Evolutionary conservation across 2,113 vertebrate genomes (phyloP).

Genomic region (Dasyurus viverrinus): DNA sequence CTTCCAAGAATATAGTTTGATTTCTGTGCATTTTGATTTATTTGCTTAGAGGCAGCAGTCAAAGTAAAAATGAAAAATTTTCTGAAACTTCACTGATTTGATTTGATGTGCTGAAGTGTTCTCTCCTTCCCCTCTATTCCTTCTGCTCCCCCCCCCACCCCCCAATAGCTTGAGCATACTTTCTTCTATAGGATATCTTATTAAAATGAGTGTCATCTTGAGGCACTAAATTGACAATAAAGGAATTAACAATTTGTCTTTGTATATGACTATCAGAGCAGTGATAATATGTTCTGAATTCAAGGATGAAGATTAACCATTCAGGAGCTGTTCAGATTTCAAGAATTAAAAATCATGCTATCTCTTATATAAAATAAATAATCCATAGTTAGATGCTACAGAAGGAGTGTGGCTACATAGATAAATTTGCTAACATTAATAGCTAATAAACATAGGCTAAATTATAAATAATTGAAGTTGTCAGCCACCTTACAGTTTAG

Average conservation of each 20-base stretch:
- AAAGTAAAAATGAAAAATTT: slow-evolving; percentile 17
- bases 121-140: slow-evolving; percentile 34
- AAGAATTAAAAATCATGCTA: slow-evolving; percentile 37
- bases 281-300: slow-evolving; percentile 40
- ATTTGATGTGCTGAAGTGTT: slow-evolving; percentile 9
- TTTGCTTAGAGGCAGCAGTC: slow-evolving; percentile 32
- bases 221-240: slow-evolving; percentile 13
- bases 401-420: slow-evolving; percentile 54
- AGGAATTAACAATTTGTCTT: slow-evolving; percentile 24
- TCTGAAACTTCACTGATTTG: slow-evolving; percentile 44
- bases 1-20: slow-evolving; percentile 23
- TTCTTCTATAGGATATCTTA: slow-evolving; percentile 48
- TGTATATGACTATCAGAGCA: background rate
- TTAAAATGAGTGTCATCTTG: slow-evolving; percentile 55
- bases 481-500: slow-evolving; percentile 36
- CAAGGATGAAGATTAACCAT: slow-evolving; percentile 9
- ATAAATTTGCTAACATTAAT: slow-evolving; percentile 53
- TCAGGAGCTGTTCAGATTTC: slow-evolving; percentile 52
- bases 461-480: slow-evolving; percentile 53
- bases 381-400: slow-evolving; percentile 29
- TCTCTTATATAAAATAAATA: slow-evolving; percentile 36
- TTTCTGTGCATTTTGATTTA: slow-evolving; percentile 29
- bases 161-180: background rate
- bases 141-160: background rate
- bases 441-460: slow-evolving; percentile 55